Evolutionary conservation across 2,888 invertebrate genomes (phyloP).

Genomic region (Onchidella celtica): DNA sequence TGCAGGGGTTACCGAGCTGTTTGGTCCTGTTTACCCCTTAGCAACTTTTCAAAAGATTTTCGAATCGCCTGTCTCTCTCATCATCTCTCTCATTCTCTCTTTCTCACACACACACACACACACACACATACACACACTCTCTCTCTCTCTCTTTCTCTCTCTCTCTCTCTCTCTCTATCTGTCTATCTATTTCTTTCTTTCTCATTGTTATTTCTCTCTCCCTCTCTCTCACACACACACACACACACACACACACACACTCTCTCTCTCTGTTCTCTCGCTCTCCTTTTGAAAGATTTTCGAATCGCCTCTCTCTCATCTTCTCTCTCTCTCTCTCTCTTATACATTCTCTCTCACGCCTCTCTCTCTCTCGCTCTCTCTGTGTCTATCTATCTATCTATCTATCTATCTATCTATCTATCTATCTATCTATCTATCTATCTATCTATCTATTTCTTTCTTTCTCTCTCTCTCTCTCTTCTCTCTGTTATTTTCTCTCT

Average conservation of each 20-base stretch:
- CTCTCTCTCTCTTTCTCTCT: constrained; percentile 17
- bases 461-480: constrained; percentile 40
- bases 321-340: background rate
- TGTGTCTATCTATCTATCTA: too few species aligned
- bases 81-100: constrained; percentile 11
- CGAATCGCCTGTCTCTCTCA: background rate
- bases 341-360: too few species aligned
- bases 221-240: too few species aligned
- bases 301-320: constrained; percentile 8
- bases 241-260: too few species aligned
- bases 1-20: background rate
- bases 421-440: constrained; percentile 29
- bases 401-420: constrained; percentile 2
- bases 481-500: constrained; percentile 7
- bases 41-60: background rate
- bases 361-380: too few species aligned
- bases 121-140: constrained; percentile 6
- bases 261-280: constrained; percentile 14
- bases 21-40: background rate
- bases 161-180: too few species aligned
- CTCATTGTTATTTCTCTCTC: background rate
- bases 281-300: too few species aligned
- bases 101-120: too few species aligned
- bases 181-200: too few species aligned
- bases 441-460: too few species aligned